Evolutionary conservation across 2,888 invertebrate species (phyloP).

Genomic region (Eurytoma californica): DNA sequence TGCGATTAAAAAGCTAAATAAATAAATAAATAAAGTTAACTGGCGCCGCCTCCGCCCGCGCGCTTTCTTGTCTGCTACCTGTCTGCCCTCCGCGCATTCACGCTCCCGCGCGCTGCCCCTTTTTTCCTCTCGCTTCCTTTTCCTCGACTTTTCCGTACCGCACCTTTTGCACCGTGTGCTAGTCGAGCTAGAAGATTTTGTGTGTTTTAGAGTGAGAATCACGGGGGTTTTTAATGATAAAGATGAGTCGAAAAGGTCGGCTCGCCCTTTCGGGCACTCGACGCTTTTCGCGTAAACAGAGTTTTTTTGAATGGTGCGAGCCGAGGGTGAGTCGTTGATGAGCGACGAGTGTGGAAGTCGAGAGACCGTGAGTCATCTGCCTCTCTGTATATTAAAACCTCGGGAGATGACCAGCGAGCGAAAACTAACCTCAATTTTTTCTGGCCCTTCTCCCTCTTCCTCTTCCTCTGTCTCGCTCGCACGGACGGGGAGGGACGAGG

Average conservation of each 20-base stretch:
- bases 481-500: neutral
- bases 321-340: neutral
- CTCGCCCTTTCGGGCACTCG: neutral
- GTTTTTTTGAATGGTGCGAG: neutral
- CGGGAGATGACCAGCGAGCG: slow-evolving; percentile 38
- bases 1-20: too few species aligned
- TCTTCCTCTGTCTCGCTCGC: slow-evolving; percentile 19
- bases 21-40: slow-evolving; percentile 32
- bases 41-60: slow-evolving; percentile 58
- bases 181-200: neutral
- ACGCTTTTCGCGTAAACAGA: neutral
- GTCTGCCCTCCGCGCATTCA: neutral
- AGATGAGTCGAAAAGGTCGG: neutral
- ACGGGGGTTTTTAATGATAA: neutral
- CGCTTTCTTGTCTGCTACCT: slow-evolving; percentile 27
- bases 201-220: neutral
- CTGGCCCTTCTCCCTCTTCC: slow-evolving; percentile 33
- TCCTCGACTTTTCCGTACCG: neutral
- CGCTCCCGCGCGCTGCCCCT: slow-evolving; percentile 8
- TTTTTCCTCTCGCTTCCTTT: neutral
- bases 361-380: slow-evolving; percentile 20
- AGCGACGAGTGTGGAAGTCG: neutral
- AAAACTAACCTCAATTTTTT: slow-evolving; percentile 52
- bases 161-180: too few species aligned
- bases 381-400: slow-evolving; percentile 36